Conservation (phyloP, 2,113 vertebrate species). For the Plecotus auritus region DNA sequence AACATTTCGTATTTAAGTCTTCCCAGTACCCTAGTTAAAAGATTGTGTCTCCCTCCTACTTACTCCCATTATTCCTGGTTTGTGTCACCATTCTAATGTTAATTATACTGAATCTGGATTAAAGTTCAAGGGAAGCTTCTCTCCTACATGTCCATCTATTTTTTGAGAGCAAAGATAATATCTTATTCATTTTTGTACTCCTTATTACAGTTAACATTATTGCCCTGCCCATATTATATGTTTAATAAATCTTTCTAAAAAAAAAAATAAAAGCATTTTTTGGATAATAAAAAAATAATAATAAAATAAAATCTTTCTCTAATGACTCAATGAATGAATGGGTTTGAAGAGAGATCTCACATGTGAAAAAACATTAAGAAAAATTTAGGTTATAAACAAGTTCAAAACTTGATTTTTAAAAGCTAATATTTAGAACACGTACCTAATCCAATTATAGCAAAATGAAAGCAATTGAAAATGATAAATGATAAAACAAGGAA, state of each 20-base stretch:
- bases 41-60: no score
- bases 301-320: no score
- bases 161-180: background rate
- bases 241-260: background rate
- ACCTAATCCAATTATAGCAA: constrained; percentile 72
- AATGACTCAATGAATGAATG: background rate
- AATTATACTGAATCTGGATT: background rate
- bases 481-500: constrained; percentile 27
- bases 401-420: constrained; percentile 38
- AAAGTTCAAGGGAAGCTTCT: background rate
- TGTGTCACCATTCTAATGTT: background rate
- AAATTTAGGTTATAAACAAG: constrained; percentile 51
- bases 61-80: background rate
- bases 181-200: background rate
- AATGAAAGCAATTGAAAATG: constrained; percentile 61
- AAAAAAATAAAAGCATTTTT: no score
- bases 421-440: constrained; percentile 44
- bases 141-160: background rate
- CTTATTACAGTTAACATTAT: background rate
- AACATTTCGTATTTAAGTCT: background rate
- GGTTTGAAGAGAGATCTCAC: background rate
- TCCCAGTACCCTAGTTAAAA: background rate
- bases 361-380: constrained; percentile 53
- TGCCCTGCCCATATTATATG: background rate
- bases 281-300: no score